Conservation (phyloP, 2,113 vertebrate species). For the Sitta europaea region DNA sequence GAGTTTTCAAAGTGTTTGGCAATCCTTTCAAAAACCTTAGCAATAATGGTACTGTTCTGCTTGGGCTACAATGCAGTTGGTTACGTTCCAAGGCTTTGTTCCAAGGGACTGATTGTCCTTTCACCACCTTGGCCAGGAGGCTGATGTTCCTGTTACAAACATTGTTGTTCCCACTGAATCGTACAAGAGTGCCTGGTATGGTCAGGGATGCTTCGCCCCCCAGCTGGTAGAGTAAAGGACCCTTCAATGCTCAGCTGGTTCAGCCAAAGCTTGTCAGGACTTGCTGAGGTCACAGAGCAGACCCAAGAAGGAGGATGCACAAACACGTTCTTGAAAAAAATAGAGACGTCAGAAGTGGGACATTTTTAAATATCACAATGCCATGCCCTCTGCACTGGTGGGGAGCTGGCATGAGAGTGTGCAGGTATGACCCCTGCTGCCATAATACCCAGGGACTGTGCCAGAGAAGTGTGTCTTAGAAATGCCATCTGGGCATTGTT, state of each 20-base stretch:
- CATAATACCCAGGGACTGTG: background rate
- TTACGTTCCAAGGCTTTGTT: background rate
- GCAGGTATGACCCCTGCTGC: background rate
- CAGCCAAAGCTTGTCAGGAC: background rate
- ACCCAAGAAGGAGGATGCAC: background rate
- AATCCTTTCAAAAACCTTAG: background rate
- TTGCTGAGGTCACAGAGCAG: background rate
- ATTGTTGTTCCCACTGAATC: background rate
- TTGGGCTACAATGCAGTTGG: background rate
- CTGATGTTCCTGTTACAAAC: background rate
- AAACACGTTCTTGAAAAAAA: background rate
- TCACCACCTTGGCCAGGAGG: accelerated
- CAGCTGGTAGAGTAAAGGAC: background rate
- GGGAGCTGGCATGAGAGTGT: background rate
- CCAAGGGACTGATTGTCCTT: background rate
- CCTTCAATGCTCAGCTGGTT: accelerated
- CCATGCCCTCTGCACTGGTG: background rate
- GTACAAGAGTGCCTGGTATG: background rate
- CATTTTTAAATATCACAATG: background rate
- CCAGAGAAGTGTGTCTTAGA: background rate
- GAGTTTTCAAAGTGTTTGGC: accelerated
- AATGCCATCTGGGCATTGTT: background rate
- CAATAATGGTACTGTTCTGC: background rate
- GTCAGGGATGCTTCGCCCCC: background rate
- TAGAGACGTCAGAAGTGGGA: background rate